phyloP scores from a whole-genome alignment of 2,113 vertebrate species.

The Deroptyus accipitrinus region DNA sequence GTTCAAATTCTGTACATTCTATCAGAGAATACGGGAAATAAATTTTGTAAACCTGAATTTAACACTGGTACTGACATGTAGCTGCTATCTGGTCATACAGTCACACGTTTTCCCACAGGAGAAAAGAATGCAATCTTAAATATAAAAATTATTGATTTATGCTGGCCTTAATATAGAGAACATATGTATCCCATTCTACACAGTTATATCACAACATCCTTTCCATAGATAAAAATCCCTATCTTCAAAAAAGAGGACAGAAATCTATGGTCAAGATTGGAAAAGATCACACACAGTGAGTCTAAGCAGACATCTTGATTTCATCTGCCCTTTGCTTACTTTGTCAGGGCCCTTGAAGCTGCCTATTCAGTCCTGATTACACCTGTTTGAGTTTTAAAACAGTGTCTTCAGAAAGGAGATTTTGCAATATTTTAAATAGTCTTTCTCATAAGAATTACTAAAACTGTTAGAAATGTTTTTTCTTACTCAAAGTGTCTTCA shows the following conservation, averaged over 20 bases:
- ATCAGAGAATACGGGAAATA: background rate
- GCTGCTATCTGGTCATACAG: background rate
- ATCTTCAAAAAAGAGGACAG: background rate
- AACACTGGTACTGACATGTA: background rate
- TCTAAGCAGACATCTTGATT: background rate
- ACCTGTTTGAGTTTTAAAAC: background rate
- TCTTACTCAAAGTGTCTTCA: background rate
- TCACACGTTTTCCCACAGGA: background rate
- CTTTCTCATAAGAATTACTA: background rate
- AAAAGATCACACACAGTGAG: background rate
- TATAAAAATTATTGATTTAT: background rate
- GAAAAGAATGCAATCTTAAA: background rate
- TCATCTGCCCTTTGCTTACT: background rate
- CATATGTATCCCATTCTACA: background rate
- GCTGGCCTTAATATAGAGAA: background rate
- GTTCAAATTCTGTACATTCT: background rate
- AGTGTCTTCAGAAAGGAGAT: background rate
- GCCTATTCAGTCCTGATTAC: background rate
- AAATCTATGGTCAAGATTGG: background rate
- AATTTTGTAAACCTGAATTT: background rate
- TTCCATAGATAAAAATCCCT: background rate
- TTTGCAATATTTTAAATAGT: background rate
- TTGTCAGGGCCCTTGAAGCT: background rate
- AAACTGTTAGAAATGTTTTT: background rate
- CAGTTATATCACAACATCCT: background rate